Conservation (phyloP, 2,888 invertebrate species). For the Lobophora halterata region DNA sequence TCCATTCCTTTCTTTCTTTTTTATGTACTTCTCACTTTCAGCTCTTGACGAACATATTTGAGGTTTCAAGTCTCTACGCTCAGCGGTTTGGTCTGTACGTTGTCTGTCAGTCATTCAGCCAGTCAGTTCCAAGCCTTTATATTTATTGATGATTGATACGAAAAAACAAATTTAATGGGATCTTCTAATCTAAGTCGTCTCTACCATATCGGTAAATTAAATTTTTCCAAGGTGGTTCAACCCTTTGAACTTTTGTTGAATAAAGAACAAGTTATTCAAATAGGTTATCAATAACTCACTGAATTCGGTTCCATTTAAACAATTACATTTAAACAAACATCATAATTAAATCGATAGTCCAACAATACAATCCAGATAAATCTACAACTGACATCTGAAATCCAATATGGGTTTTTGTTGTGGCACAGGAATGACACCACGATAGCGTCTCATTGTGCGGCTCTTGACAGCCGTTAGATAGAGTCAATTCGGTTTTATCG, state of each 20-base stretch:
- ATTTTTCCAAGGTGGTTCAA: no score
- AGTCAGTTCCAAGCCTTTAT: no score
- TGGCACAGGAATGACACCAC: slow-evolving; percentile 31
- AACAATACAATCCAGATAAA: slow-evolving; percentile 22
- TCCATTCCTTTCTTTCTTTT: no score
- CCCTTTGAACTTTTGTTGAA: no score
- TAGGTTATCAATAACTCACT: no score
- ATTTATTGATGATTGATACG: no score
- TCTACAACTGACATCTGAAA: slow-evolving; percentile 22
- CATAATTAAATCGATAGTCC: slow-evolving; percentile 22
- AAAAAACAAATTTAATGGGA: no score
- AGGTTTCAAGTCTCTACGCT: neutral
- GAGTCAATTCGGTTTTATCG: slow-evolving; percentile 20
- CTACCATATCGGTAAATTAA: no score
- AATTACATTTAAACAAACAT: slow-evolving; percentile 21
- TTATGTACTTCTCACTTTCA: no score
- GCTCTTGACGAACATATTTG: no score
- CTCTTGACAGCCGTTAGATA: slow-evolving; percentile 45
- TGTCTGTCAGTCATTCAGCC: neutral
- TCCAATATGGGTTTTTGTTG: slow-evolving; percentile 32
- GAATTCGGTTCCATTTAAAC: slow-evolving; percentile 2
- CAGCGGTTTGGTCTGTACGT: neutral
- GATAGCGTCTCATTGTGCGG: slow-evolving; percentile 30
- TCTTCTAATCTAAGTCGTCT: no score
- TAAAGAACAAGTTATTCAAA: no score